Conservation (phyloP, 2,888 invertebrate species). For the Bombylius discolor region DNA sequence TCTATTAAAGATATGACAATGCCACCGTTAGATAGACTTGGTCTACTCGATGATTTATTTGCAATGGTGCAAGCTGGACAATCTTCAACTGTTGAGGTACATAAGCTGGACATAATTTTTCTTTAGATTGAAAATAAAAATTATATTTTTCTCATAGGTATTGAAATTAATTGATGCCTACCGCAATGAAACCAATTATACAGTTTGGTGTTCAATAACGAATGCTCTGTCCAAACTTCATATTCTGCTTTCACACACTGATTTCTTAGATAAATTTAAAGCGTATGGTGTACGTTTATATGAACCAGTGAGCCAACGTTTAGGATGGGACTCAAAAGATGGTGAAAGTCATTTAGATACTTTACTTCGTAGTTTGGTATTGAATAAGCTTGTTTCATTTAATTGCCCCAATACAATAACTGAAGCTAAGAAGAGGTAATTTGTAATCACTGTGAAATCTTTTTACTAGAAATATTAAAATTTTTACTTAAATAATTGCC, state of each 20-base stretch:
- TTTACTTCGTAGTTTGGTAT: constrained; percentile 68
- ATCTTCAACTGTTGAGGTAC: constrained; percentile 52
- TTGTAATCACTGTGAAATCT: neutral
- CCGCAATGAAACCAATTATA: constrained; percentile 76
- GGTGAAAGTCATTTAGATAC: constrained; percentile 80
- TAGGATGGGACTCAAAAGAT: constrained; percentile 76
- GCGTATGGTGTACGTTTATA: constrained; percentile 62
- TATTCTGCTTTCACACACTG: constrained; percentile 65
- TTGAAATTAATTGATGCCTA: constrained; percentile 76
- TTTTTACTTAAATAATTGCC: too few species aligned
- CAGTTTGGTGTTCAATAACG: constrained; percentile 80
- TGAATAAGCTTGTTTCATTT: constrained; percentile 69
- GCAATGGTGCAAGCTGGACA: constrained; percentile 79
- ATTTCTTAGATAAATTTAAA: constrained; percentile 57
- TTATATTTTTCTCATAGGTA: constrained; percentile 32
- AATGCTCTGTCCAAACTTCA: constrained; percentile 67
- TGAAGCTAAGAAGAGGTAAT: constrained; percentile 50
- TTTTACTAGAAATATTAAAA: neutral
- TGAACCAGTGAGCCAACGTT: constrained; percentile 51
- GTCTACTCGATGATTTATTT: constrained; percentile 82
- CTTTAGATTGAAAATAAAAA: constrained; percentile 1
- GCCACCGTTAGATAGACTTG: constrained; percentile 79
- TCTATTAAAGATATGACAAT: constrained; percentile 66
- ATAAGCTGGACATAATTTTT: neutral
- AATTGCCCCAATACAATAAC: constrained; percentile 63